phyloP scores from a whole-genome alignment of 2,797 vertebrate species.

The Sebastes trivittatus region DNA sequence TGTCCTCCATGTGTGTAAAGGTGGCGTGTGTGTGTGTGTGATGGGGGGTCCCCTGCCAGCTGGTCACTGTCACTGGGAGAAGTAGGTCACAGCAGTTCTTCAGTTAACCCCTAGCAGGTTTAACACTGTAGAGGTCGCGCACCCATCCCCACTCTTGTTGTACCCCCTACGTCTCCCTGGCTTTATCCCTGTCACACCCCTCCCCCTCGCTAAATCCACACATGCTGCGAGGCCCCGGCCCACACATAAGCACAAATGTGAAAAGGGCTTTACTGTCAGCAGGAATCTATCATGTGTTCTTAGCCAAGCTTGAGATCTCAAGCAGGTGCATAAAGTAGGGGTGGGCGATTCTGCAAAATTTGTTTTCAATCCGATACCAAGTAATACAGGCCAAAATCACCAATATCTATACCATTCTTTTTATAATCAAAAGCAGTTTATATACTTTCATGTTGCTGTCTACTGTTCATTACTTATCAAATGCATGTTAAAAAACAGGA shows the following conservation, averaged over 20 bases:
- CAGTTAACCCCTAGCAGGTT: conserved; percentile 69
- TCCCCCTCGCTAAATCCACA: conserved; percentile 56
- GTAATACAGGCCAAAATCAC: too few species aligned
- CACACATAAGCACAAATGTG: conserved; percentile 41
- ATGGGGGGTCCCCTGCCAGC: conserved; percentile 50
- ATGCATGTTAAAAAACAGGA: too few species aligned
- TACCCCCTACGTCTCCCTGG: conserved; percentile 47
- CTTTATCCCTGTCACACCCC: conserved; percentile 53
- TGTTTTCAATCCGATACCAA: too few species aligned
- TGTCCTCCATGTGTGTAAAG: not conserved
- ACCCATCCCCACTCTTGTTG: conserved; percentile 48
- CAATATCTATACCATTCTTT: too few species aligned
- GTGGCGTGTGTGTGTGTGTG: not conserved
- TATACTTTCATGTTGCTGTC: too few species aligned
- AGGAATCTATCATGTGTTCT: conserved; percentile 52
- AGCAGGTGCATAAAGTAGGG: conserved; percentile 15
- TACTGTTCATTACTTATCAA: too few species aligned
- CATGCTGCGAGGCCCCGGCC: conserved; percentile 33
- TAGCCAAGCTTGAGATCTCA: conserved; percentile 7
- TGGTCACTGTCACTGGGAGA: conserved; percentile 70
- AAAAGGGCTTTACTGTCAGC: conserved; percentile 53
- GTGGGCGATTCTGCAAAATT: too few species aligned
- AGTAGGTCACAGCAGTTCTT: conserved; percentile 73
- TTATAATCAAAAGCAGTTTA: too few species aligned
- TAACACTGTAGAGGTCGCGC: conserved; percentile 49